Evolutionary conservation across 64 coral and sea anemone species (phyloP).

Genomic region (Platygyra sinensis): DNA sequence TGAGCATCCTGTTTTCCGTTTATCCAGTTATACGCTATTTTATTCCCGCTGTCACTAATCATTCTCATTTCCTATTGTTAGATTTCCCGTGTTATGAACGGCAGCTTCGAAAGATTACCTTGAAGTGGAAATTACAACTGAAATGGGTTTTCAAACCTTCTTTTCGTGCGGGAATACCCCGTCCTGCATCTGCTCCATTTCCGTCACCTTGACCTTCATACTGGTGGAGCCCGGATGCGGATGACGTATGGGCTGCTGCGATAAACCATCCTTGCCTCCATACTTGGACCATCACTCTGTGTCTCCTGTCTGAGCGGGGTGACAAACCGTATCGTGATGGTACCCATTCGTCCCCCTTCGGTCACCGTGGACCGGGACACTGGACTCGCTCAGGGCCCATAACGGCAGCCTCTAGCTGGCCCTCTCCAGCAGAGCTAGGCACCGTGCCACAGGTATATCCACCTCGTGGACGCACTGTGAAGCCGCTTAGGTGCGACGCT

Average conservation of each 20-base stretch:
- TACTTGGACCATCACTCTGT: slow-evolving; percentile 73
- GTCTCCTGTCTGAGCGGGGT: slow-evolving; percentile 60
- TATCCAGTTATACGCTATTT: too few species aligned
- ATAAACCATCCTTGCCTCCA: slow-evolving; percentile 74
- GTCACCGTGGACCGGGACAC: slow-evolving; percentile 70
- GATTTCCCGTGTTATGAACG: too few species aligned
- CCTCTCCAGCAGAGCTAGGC: slow-evolving; percentile 78
- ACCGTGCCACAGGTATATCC: slow-evolving; percentile 86
- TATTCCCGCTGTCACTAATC: too few species aligned
- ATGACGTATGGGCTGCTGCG: slow-evolving; percentile 70
- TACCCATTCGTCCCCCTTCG: slow-evolving; percentile 76
- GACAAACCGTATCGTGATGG: slow-evolving; percentile 76
- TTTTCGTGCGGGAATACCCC: slow-evolving; percentile 60
- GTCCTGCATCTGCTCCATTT: slow-evolving; percentile 56
- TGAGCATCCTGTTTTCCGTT: too few species aligned
- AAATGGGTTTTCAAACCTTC: slow-evolving; percentile 53
- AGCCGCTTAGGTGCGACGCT: slow-evolving; percentile 40
- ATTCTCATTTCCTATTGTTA: too few species aligned
- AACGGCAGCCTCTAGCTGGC: slow-evolving; percentile 71
- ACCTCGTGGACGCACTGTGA: slow-evolving; percentile 78
- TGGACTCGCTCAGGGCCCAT: slow-evolving; percentile 68
- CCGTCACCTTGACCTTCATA: slow-evolving; percentile 58
- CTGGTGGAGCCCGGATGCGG: slow-evolving; percentile 41
- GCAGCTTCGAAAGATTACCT: too few species aligned
- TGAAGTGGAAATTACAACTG: too few species aligned